Percentiles rank a stretch among this genome's conserved stretches.
These are phyloP conservation scores for Lasiurus cinereus DNA, from an alignment of 2,113 vertebrate species.

Conservation along the genomic window DNA sequence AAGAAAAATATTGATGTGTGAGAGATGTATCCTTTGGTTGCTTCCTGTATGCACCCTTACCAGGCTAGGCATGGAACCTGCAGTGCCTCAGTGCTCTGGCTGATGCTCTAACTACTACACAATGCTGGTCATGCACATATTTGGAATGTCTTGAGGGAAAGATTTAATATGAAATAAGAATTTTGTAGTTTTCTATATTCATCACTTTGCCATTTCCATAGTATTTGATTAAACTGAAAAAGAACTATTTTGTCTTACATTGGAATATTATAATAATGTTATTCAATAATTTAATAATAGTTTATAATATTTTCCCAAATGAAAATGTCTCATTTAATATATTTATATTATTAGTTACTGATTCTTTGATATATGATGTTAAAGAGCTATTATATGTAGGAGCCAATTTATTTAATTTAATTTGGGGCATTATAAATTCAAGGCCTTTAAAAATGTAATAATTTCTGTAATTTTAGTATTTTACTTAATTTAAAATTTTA, in stretches of 20 bases:
- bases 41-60: too few species aligned
- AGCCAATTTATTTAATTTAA: background rate
- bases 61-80: too few species aligned
- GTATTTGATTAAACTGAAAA: background rate
- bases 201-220: background rate
- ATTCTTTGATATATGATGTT: background rate
- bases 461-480: background rate
- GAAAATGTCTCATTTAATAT: background rate
- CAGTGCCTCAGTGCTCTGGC: too few species aligned
- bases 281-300: background rate
- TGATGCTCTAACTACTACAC: too few species aligned
- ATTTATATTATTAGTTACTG: background rate
- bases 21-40: too few species aligned
- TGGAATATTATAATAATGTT: background rate
- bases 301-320: background rate
- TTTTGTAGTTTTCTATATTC: background rate
- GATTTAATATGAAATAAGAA: background rate
- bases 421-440: background rate
- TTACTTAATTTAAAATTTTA: constrained; percentile 37
- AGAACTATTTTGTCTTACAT: background rate
- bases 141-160: background rate
- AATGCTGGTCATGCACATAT: too few species aligned
- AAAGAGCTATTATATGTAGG: background rate
- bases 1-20: too few species aligned
- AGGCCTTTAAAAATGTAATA: background rate